phyloP scores from a whole-genome alignment of 2,113 vertebrate species.

The Prionailurus viverrinus region DNA sequence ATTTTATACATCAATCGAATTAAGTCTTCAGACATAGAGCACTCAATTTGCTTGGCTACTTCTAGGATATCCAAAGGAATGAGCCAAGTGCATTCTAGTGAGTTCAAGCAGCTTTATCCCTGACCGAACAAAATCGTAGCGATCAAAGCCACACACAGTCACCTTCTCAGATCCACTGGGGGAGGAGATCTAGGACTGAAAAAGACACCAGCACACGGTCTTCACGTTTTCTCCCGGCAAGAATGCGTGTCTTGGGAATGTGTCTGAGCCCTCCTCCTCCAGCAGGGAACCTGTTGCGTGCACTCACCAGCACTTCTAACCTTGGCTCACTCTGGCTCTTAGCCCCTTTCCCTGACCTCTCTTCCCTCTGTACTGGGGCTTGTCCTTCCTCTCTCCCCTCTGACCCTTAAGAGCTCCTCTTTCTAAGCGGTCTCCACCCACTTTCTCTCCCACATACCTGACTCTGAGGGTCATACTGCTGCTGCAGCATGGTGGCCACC shows the following conservation, averaged over 20 bases:
- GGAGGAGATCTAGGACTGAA: neutral
- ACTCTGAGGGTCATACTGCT: slow-evolving; percentile 91
- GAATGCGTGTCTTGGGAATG: neutral
- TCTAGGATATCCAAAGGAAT: neutral
- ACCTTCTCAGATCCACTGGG: neutral
- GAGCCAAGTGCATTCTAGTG: neutral
- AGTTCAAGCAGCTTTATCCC: neutral
- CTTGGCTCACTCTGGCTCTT: neutral
- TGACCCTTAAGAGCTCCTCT: neutral
- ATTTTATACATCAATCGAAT: neutral
- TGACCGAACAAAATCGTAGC: neutral
- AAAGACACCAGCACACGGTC: neutral
- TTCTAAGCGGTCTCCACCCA: neutral
- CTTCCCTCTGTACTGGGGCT: neutral
- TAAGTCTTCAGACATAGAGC: neutral
- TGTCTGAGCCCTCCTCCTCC: neutral
- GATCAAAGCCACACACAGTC: neutral
- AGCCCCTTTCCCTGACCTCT: neutral
- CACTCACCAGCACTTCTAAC: neutral
- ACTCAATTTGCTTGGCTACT: slow-evolving; percentile 15
- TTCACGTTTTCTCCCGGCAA: neutral
- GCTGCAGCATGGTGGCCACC: slow-evolving; percentile 95
- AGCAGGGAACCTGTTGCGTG: neutral
- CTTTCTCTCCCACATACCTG: slow-evolving; percentile 84
- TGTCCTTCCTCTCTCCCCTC: neutral